Percentiles rank a stretch among this genome's conserved stretches.
phyloP scores from a whole-genome alignment of 2,113 vertebrate genomes.

The Arenaria interpres region DNA sequence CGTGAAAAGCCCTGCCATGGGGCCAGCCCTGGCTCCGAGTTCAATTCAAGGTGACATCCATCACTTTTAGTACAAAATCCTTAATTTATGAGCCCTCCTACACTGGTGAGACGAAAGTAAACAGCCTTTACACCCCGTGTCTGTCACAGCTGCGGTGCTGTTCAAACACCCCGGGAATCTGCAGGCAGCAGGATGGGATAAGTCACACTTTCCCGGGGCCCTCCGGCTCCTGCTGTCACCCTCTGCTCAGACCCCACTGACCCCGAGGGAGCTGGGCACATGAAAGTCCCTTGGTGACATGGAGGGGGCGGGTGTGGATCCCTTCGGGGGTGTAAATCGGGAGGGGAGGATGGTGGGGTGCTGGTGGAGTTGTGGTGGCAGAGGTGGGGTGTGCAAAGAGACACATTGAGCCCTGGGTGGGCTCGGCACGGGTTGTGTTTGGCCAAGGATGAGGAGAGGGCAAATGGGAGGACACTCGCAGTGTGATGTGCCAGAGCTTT shows the following conservation, averaged over 20 bases:
- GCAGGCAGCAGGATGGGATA: background rate
- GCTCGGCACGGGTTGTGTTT: fast-evolving
- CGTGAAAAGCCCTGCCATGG: background rate
- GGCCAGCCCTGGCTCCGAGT: background rate
- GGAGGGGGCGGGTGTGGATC: fast-evolving
- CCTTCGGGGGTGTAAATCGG: background rate
- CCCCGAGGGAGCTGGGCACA: background rate
- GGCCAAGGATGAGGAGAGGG: background rate
- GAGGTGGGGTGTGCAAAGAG: background rate
- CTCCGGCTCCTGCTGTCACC: background rate
- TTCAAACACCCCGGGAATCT: background rate
- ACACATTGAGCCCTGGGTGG: fast-evolving
- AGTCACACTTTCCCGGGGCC: background rate
- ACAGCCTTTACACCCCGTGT: background rate
- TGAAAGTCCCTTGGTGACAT: fast-evolving
- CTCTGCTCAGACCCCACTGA: background rate
- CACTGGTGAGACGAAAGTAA: background rate
- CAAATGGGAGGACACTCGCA: background rate
- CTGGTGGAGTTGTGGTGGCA: background rate
- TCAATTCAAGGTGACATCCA: background rate
- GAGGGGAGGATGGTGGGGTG: background rate
- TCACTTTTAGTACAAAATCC: slow-evolving; percentile 16
- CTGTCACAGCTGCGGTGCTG: background rate
- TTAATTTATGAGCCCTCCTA: slow-evolving; percentile 9
- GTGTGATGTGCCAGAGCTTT: background rate